A percentile compares a stretch with the other conserved stretches of the same genome.
These are phyloP conservation scores for Onychorhynchus coronatus DNA, from an alignment of 2,113 vertebrate genomes.

Conservation along the genomic window DNA sequence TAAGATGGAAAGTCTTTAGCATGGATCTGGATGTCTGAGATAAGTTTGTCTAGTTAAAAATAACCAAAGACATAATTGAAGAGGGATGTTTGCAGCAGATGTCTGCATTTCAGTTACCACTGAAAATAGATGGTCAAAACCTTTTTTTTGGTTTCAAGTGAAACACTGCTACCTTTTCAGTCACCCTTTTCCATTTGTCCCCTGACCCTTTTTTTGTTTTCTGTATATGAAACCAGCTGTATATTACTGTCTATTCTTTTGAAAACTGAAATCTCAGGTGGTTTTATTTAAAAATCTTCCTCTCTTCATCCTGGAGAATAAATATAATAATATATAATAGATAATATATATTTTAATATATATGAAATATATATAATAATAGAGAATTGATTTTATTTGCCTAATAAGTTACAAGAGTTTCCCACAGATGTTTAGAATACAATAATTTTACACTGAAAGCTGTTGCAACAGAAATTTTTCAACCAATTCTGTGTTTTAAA, in stretches of 20 bases:
- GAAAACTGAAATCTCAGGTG: background rate
- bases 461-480: background rate
- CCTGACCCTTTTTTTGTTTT: background rate
- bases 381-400: background rate
- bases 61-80: slow-evolving; percentile 29
- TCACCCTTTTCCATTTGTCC: background rate
- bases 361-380: background rate
- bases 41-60: slow-evolving; percentile 45
- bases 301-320: background rate
- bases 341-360: background rate
- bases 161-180: background rate
- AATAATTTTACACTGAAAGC: background rate
- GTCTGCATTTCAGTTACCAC: background rate
- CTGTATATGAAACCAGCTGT: background rate
- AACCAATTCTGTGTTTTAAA: background rate
- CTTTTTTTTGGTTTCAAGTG: background rate
- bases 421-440: background rate
- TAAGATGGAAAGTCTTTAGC: background rate
- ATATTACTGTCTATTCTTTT: background rate
- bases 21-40: background rate
- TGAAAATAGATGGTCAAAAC: background rate
- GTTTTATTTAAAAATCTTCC: background rate
- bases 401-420: background rate
- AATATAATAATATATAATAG: background rate
- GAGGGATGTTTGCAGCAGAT: slow-evolving; percentile 21